Percentiles rank a stretch among this genome's conserved stretches.
Conservation (phyloP, 2,888 invertebrate genomes). For the Liopterus haemorrhoidalis region DNA sequence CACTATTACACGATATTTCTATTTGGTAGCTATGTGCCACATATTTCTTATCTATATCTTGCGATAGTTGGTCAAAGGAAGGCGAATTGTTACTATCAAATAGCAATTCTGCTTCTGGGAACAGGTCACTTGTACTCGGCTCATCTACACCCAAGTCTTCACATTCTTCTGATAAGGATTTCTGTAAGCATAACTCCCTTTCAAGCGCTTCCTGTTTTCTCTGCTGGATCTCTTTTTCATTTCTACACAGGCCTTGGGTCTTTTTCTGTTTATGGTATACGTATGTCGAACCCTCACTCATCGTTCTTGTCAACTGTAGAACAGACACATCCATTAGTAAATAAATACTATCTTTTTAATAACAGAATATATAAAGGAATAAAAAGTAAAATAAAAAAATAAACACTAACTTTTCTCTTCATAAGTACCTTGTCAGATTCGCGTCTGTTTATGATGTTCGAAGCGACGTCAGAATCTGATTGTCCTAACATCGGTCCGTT, state of each 20-base stretch:
- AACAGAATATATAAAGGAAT: slow-evolving; percentile 15
- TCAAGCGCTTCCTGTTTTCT: slow-evolving; percentile 52
- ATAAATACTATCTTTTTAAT: too few species aligned
- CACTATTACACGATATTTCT: slow-evolving; percentile 18
- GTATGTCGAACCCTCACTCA: slow-evolving; percentile 13
- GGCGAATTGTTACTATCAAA: slow-evolving; percentile 69
- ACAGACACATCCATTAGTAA: too few species aligned
- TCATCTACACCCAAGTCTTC: slow-evolving; percentile 74
- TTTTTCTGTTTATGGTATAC: slow-evolving; percentile 40
- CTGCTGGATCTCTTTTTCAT: slow-evolving; percentile 42
- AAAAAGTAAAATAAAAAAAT: slow-evolving; percentile 10
- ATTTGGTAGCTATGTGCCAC: slow-evolving; percentile 11
- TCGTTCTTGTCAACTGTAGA: too few species aligned
- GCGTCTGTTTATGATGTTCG: slow-evolving; percentile 12
- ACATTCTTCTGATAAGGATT: slow-evolving; percentile 71
- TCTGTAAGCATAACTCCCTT: slow-evolving; percentile 55
- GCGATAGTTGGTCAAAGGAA: slow-evolving; percentile 53
- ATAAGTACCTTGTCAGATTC: slow-evolving; percentile 15
- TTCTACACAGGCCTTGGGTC: slow-evolving; percentile 34
- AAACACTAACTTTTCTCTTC: slow-evolving; percentile 17
- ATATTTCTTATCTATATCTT: slow-evolving; percentile 38
- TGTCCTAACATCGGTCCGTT: slow-evolving; percentile 20
- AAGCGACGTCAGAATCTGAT: slow-evolving; percentile 9
- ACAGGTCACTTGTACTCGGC: slow-evolving; percentile 71
- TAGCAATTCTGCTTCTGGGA: slow-evolving; percentile 69